These are phyloP conservation scores for Xenopus laevis DNA, from an alignment of 2,113 vertebrate species.

Conservation along the genomic window DNA sequence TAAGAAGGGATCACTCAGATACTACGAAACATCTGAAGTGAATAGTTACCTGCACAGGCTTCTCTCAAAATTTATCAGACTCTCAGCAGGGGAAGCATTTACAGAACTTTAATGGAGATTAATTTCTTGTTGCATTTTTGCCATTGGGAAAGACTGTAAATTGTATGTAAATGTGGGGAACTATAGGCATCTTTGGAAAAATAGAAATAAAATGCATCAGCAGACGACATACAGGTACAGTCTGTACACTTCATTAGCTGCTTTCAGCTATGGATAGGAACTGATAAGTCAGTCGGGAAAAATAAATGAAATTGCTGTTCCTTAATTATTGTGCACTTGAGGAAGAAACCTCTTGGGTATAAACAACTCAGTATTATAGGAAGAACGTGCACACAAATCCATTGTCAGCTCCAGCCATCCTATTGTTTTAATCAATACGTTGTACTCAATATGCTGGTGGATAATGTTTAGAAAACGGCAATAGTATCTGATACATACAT, in stretches of 20 bases:
- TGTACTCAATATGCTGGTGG: too few relatives aligned
- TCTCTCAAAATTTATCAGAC: neutral
- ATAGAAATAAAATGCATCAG: neutral
- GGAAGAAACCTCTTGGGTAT: too few relatives aligned
- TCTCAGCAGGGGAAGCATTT: neutral
- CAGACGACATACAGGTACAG: neutral
- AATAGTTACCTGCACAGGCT: neutral
- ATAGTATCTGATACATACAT: too few relatives aligned
- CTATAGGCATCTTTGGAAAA: neutral
- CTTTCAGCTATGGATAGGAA: neutral
- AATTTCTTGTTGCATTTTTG: neutral
- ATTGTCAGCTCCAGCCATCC: too few relatives aligned
- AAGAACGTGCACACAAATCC: too few relatives aligned
- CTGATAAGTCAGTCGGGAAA: too few relatives aligned
- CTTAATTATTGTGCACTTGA: too few relatives aligned
- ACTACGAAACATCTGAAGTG: neutral
- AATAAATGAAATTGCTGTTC: too few relatives aligned
- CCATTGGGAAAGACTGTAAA: neutral
- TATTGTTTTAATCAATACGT: too few relatives aligned
- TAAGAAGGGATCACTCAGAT: neutral
- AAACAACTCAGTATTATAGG: too few relatives aligned
- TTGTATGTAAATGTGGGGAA: neutral
- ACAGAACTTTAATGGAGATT: neutral
- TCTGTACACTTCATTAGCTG: neutral
- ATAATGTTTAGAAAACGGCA: too few relatives aligned